Base-by-base conservation (phyloP, 2,888 invertebrate species). In the Brachycybe producta region DNA sequence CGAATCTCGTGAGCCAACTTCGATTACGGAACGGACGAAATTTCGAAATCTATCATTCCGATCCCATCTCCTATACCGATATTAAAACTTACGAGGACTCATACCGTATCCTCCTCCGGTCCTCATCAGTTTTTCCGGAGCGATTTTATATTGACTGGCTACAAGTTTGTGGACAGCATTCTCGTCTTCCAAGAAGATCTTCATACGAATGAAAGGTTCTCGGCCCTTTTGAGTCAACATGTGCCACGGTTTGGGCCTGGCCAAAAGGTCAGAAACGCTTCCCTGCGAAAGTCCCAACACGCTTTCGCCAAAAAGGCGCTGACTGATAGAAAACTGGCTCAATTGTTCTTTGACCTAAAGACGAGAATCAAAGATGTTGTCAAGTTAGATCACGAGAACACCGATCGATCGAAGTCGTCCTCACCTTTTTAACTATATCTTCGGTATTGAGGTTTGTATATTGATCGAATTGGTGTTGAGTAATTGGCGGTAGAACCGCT, bases 161-260 rank as follows among this genome's bases (percentile, higher is more conserved):
- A 92, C 91, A 58, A 92, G 70, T 65, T 91, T 91, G 68, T 91
- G 91, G 1, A 92, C 90, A 11, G 91, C 91, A 62, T 90, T 88
- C 58, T 91, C 90, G 62, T 92, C 92, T 69, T 91, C 91, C 58
- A 95, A 73, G 70, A 95, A 95, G 83, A 94, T 88, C 68, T 92
- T 90, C 94, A 95, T 95, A 54, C 94, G 75, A 56, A 95, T 94
- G 70, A 94, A 95, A 0, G 94, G 95, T 64, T 95, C 94, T 24
- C 94, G 76, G 1, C 92, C 92, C 67, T 94, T 94, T 64, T 88
- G 90, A 13, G 98, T 98, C 44, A 98, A 75, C 92, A 95, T 94
- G 65, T 92, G 90, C 98, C 97, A 98, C 0, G 95, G 92, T 67
- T 98, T 98, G 30, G 98, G 98, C 46, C 98, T 72, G 23, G 97